Evolutionary conservation across 2,113 vertebrate genomes (phyloP), one percentile per base, ranked within the genome.

Genomic region (Pyrgilauda ruficollis): DNA sequence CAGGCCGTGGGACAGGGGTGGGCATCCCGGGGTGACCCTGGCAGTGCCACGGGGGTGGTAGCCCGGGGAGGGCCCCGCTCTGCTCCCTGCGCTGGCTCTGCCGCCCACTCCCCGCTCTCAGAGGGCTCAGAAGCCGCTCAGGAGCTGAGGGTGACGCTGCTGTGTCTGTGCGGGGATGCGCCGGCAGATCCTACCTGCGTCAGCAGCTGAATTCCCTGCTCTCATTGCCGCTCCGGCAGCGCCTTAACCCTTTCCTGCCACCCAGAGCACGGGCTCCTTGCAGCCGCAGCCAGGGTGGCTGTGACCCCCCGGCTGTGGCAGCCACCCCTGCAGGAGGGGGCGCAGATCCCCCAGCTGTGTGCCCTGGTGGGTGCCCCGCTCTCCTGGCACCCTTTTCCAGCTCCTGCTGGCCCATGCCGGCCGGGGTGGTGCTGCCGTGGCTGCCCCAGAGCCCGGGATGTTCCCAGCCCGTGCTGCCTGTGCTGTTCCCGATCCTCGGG

Each of bases 201-300:
- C 96, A 96, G 93, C 93, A 95, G 93, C 93, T 91, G 73, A 95
- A 85, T 93, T 94, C 94, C 91, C 94, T 58, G 74, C 20, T 89
- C 94, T 82, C 74, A 4, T 4, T 73, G 64, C 75, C 0, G 13
- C 87, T 82, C 84, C n/a, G 41, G 80, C 93, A 93, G 89, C 49
- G 53, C 43, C 35, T 95, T 96, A 97, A 96, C 96, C 89, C 94
- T 44, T 94, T 91, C 91, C 55, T 87, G 47, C 31, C 44, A 0
- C 21, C 28, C 70, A 5, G 75, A 56, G 79, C 73, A 21, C 43
- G 5, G 55, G 16, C 78, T 49, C 11, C n/a, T 2, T 0, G 37
- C 14, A 28, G 79, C 82, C 44, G 2, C 6, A 1, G 5, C n/a
- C n/a, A 0, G 0, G 11, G 70, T 1, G 50, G 11, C 68, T 10